Percentiles rank a stretch among this genome's conserved stretches.
Conservation (phyloP, 2,113 vertebrate genomes). For the Oophaga pumilio region DNA sequence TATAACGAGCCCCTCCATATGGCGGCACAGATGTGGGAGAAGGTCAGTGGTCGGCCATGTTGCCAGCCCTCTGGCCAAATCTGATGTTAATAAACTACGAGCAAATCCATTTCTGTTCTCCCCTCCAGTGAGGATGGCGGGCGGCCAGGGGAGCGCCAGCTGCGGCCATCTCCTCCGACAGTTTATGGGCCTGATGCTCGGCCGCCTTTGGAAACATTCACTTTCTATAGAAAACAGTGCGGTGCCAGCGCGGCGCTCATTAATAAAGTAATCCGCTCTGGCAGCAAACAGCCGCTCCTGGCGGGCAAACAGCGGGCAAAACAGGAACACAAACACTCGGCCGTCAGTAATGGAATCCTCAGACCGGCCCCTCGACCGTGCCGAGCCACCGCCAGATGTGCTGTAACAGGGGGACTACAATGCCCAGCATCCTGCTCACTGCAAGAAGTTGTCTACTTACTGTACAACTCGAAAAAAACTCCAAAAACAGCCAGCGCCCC, state of each 20-base stretch:
- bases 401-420: neutral
- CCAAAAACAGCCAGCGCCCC: no score
- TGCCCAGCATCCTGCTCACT: neutral
- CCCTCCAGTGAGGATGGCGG: neutral
- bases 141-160: conserved; percentile 25
- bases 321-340: neutral
- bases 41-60: neutral
- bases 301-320: conserved; percentile 6
- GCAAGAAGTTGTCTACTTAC: no score
- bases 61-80: neutral
- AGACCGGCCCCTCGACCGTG: neutral
- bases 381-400: neutral
- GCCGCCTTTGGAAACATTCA: conserved; percentile 9
- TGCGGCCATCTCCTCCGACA: neutral
- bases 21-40: conserved; percentile 13
- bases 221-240: conserved; percentile 6
- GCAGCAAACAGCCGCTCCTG: conserved; percentile 2
- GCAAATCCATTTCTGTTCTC: conserved; percentile 27
- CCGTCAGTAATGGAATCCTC: conserved; percentile 8
- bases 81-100: conserved; percentile 10
- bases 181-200: neutral
- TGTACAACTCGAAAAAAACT: no score
- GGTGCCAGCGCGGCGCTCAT: conserved; percentile 13
- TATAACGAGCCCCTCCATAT: neutral
- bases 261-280: conserved; percentile 36